phyloP scores from a whole-genome alignment of 2,797 vertebrate species.

The Pseudochirops corinnae region DNA sequence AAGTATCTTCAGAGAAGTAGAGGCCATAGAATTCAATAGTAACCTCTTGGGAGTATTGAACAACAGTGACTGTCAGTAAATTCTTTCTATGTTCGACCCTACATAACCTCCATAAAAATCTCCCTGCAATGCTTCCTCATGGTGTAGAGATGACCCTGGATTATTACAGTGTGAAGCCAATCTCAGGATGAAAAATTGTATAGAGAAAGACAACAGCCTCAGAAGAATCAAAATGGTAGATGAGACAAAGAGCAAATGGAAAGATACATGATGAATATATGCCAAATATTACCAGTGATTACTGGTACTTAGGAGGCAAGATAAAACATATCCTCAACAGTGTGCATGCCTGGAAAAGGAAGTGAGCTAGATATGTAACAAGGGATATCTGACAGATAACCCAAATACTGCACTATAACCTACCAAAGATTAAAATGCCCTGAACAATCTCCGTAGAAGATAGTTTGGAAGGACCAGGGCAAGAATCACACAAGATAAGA shows the following conservation, averaged over 20 bases:
- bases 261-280: not conserved
- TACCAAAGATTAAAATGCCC: not conserved
- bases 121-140: not conserved
- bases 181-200: not conserved
- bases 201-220: not conserved
- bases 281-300: not conserved
- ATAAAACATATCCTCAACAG: not conserved
- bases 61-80: not conserved
- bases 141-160: not conserved
- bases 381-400: not conserved
- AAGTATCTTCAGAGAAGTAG: not conserved
- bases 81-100: not conserved
- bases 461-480: not conserved
- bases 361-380: not conserved
- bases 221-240: not conserved
- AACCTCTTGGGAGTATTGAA: not conserved
- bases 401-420: not conserved
- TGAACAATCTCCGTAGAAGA: not conserved
- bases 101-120: not conserved
- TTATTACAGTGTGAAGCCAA: conserved; percentile 3
- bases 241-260: not conserved
- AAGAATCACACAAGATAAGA: not conserved
- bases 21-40: not conserved
- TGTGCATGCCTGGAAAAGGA: not conserved
- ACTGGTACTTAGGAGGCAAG: not conserved